Evolutionary conservation across 92 coral and sea anemone genomes (phyloP), one percentile per base, ranked within the genome.

Genomic region (Zoanthus gigantus): DNA sequence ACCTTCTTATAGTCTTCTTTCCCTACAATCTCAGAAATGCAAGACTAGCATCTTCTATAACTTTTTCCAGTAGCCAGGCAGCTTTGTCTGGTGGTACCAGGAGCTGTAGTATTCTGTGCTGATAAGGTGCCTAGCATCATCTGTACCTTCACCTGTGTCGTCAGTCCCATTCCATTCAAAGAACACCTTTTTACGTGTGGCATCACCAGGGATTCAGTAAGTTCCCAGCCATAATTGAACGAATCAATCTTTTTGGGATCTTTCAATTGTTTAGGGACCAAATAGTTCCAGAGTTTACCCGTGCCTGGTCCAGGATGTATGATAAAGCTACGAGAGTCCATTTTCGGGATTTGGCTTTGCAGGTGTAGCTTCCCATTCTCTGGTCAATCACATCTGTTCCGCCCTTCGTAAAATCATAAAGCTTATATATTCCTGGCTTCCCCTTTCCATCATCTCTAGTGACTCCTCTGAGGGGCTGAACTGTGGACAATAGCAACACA

Each of bases 311-410:
- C 50, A 72, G 54, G 52, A 72, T 34, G 10, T 72, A 42, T 42
- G 77, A 37, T 14, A 72, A 72, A 52, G 77, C 52, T 14, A 72
- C 54, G 50, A 42, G 48, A 34, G 54, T 72, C 77, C 53, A 42
- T 44, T 44, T 37, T 16, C 12, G 52, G 53, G 77, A 72, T 23
- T 37, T 72, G 77, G 11, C 23, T 44, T 72, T 72, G 23, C 52
- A 44, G 52, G 30, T 72, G 52, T 72, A 44, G n/a, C 47, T 34
- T 31, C 48, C 76, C 76, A 71, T 71, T 31, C 50, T 31, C 47
- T 31, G 23, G 76, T 71, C 47, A 12, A 32, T 34, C n/a, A 71
- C 48, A 34, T 71, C 75, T 34, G 50, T 71, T 71, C 76, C 0
- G 9, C 31, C 48, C 42, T 34, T 34, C 42, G 1, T 34, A 3